Base-by-base conservation (phyloP, 2,113 vertebrate genomes). In the Lanius collurio region DNA sequence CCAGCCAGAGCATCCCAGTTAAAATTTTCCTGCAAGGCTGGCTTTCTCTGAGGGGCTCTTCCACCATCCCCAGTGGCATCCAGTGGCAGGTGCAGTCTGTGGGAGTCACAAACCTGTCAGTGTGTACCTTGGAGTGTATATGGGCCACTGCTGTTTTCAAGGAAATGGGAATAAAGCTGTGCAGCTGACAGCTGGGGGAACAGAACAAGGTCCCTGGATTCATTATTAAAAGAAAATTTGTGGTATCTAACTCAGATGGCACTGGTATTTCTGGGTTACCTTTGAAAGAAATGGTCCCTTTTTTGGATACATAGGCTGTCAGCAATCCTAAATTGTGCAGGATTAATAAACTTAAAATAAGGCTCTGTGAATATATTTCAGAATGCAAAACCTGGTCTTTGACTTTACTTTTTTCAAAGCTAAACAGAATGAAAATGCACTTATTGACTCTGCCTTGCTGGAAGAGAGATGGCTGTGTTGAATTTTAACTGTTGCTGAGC, bases 211-310 rank as follows among this genome's bases (percentile, higher is more conserved):
- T 35, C 50, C 20, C 37, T 28, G 46, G 59, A 49, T 76, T 62
- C 27, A 18, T 50, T 60, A 35, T 49, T 62, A 4, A 67, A 63
- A 47, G 64, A 26, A 15, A 73, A 37, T 55, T 50, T 86, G 27
- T 62, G 31, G 6, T 62, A 9, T 1, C n/a, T 10, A 10, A 7
- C 31, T 77, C 0, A 0, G 26, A 31, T 56, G 12, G n/a, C 31
- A 11, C 19, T 41, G 39, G 11, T 60, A 8, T 87, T 91, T 79
- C 65, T 79, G 57, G 35, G 15, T 28, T 83, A 8, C 26, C 14
- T 73, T 53, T 46, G 24, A 74, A 75, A 47, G 26, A 90, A 27
- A 13, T 21, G 2, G 4, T 23, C 4, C 71, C 13, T 73, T 71
- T 39, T 52, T 67, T 53, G 26, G 30, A 27, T 69, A 4, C 10